Evolutionary conservation across 2,113 vertebrate species (phyloP).

Genomic region (Oreochromis niloticus): DNA sequence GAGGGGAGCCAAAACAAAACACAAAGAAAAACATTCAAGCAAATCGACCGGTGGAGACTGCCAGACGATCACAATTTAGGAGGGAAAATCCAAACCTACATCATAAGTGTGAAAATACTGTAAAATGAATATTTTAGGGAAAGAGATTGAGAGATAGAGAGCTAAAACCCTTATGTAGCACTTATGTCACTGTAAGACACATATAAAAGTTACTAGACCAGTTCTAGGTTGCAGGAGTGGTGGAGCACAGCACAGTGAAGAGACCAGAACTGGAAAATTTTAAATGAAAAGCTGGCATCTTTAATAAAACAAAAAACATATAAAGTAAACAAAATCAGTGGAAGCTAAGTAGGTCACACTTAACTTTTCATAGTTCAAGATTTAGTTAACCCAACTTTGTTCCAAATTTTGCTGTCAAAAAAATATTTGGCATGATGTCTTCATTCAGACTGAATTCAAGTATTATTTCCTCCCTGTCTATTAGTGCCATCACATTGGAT

Average conservation of each 20-base stretch:
- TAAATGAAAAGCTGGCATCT: not conserved
- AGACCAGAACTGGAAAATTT: not conserved
- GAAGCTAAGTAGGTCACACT: not conserved
- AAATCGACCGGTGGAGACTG: not conserved
- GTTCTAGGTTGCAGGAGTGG: not conserved
- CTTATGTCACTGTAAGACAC: not conserved
- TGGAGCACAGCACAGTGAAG: not conserved
- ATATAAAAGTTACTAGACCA: not conserved
- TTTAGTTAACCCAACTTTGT: not conserved
- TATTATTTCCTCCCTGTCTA: not conserved
- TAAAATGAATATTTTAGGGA: not conserved
- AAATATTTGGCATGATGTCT: not conserved
- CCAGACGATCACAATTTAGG: not conserved
- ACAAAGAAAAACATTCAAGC: not conserved
- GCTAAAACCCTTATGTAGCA: too few species aligned
- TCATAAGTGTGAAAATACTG: not conserved
- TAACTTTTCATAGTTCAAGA: not conserved
- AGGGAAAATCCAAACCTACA: not conserved
- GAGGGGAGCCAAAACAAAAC: not conserved
- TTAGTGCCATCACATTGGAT: not conserved
- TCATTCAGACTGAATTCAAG: not conserved
- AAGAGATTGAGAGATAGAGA: not conserved
- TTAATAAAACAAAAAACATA: not conserved
- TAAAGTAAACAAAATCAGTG: not conserved
- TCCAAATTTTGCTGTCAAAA: not conserved